Evolutionary conservation across 2,888 invertebrate species (phyloP), one percentile per base, ranked within the genome.

Genomic region (Sinopyrophorus schimmeli): DNA sequence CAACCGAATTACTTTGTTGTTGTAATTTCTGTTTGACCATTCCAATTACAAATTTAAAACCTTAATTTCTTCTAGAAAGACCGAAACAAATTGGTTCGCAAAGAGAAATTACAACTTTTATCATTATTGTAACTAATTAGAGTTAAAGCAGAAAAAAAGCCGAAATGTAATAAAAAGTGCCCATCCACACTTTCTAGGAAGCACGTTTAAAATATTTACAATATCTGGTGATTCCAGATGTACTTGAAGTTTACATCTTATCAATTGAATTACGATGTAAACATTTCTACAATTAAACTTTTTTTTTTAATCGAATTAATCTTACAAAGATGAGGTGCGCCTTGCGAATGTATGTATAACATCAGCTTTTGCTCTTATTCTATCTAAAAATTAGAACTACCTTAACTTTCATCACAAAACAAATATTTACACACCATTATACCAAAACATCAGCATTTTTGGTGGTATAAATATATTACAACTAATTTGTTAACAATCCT

Each of bases 191-290:
- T 28, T 40, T 26, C 39, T 47, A 58, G 57, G 57, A 58, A 58
- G 57, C 57, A 55, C 57, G 47, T 47, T 57, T 50, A 54, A 54
- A 55, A 52, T 42, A 41, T 53, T 53, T 41, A 53, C 49, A 26
- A 42, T 50, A 54, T 46, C 48, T 26, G 37, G 38, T 20, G 32
- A 39, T 3, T 39, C 39, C 39, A 35, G 32, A 30, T 26, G 27
- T 39, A 39, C 39, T 39, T 18, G 11, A 28, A 35, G 24, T 35
- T 35, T 35, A 35, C 35, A 35, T 24, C 35, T 10, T 20, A 20
- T 5, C 5, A 31, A 10, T 28, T 3, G 14, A 30, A 32, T 32
- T 20, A 12, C 6, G 35, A 35, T 35, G 35, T 35, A 35, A 35
- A 35, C 35, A 9, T 14, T 27, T 21, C 35, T 35, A 35, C 24